phyloP scores from a whole-genome alignment of 64 coral and sea anemone species.

The Actinia tenebrosa region DNA sequence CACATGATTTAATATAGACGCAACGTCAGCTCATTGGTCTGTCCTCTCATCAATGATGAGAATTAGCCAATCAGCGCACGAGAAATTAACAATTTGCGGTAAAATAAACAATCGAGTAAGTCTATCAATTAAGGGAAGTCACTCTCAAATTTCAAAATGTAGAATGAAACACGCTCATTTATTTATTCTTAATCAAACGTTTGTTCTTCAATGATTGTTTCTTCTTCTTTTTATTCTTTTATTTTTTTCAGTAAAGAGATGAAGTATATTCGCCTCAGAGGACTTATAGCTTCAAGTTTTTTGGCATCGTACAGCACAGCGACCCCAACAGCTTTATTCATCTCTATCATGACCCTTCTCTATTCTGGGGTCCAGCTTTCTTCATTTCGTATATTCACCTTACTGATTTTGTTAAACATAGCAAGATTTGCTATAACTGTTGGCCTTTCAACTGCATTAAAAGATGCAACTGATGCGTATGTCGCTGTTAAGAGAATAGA shows the following conservation, averaged over 20 bases:
- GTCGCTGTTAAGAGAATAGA: not conserved
- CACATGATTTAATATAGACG: no score
- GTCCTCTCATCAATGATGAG: no score
- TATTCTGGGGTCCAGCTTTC: constrained; percentile 40
- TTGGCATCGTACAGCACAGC: constrained; percentile 31
- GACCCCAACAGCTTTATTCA: constrained; percentile 29
- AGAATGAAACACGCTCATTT: no score
- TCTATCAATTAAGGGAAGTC: no score
- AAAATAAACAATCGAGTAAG: no score
- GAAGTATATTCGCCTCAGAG: constrained; percentile 48
- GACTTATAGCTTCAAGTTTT: constrained; percentile 34
- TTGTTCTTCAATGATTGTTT: constrained; percentile 20
- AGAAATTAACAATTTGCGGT: no score
- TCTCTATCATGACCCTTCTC: constrained; percentile 50
- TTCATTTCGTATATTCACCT: constrained; percentile 57
- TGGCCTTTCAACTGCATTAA: not conserved
- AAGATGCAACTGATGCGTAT: not conserved
- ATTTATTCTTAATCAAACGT: no score
- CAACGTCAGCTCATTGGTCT: no score
- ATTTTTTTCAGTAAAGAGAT: constrained; percentile 42
- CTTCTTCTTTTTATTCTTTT: not conserved
- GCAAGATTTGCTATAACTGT: not conserved
- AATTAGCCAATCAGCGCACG: no score
- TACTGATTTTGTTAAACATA: constrained; percentile 24
- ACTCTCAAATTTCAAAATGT: no score